Percentiles rank a stretch among this genome's conserved stretches.
These are phyloP conservation scores for Oryzias javanicus DNA, from an alignment of 2,113 vertebrate genomes.

Conservation along the genomic window DNA sequence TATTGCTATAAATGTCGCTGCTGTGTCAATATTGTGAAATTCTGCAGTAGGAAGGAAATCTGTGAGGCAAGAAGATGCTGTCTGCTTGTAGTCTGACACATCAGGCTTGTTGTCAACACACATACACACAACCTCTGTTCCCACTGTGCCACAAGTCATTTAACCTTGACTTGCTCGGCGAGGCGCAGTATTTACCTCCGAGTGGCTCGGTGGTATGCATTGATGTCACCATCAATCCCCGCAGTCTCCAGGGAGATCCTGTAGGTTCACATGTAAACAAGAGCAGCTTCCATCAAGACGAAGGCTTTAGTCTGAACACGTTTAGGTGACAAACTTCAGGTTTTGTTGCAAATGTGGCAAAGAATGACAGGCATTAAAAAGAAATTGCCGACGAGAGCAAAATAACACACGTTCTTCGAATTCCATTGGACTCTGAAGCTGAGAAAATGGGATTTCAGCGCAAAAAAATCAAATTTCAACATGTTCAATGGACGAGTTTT, in stretches of 20 bases:
- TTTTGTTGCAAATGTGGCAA: conserved; percentile 5
- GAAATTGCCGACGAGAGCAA: too few relatives aligned
- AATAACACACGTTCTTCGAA: too few relatives aligned
- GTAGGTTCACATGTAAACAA: conserved; percentile 3
- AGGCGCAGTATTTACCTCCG: conserved; percentile 50
- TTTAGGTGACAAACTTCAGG: not conserved
- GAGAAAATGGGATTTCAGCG: too few relatives aligned
- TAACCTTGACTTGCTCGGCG: conserved; percentile 51
- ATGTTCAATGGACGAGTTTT: too few relatives aligned
- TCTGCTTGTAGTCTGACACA: conserved; percentile 36
- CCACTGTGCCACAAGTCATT: conserved; percentile 39
- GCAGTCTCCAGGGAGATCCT: conserved; percentile 25
- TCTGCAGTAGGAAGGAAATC: not conserved
- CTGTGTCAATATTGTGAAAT: not conserved
- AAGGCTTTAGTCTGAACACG: conserved; percentile 17
- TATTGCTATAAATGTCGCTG: not conserved
- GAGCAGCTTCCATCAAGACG: conserved; percentile 10
- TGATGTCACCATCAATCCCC: conserved; percentile 52
- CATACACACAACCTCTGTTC: conserved; percentile 18
- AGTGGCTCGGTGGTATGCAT: conserved; percentile 42
- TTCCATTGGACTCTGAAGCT: too few relatives aligned
- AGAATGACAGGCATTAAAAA: not conserved
- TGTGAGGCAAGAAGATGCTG: not conserved
- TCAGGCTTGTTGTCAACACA: conserved; percentile 26
- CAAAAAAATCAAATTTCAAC: too few relatives aligned